Evolutionary conservation across 2,888 invertebrate genomes (phyloP).

Genomic region (Drepanosiphum platanoidis): DNA sequence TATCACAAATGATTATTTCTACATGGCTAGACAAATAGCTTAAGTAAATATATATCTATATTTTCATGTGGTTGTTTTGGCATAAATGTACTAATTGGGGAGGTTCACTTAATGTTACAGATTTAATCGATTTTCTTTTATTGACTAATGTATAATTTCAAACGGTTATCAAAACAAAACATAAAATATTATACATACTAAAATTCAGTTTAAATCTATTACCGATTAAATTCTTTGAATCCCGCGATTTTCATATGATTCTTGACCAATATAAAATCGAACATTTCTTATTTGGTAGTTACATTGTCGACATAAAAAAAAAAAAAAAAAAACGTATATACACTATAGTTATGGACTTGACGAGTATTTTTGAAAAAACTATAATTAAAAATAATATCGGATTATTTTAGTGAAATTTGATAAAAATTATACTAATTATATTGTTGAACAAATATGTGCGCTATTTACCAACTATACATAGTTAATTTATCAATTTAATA

Average conservation of each 20-base stretch:
- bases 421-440: background rate
- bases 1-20: constrained; percentile 1
- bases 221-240: background rate
- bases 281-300: background rate
- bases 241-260: background rate
- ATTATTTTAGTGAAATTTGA: constrained; percentile 6
- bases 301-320: background rate
- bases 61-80: constrained; percentile 38
- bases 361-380: background rate
- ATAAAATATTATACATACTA: background rate
- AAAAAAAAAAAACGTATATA: no score
- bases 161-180: no score
- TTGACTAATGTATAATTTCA: background rate
- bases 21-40: background rate
- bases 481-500: background rate
- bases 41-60: background rate
- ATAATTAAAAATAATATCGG: background rate
- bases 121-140: background rate
- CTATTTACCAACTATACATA: background rate
- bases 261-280: background rate
- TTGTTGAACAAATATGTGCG: background rate
- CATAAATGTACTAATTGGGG: constrained; percentile 34
- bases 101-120: constrained; percentile 8
- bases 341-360: background rate
- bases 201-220: background rate